These are phyloP conservation scores for Montipora sp. DNA, from an alignment of 64 coral and sea anemone genomes.

Conservation along the genomic window DNA sequence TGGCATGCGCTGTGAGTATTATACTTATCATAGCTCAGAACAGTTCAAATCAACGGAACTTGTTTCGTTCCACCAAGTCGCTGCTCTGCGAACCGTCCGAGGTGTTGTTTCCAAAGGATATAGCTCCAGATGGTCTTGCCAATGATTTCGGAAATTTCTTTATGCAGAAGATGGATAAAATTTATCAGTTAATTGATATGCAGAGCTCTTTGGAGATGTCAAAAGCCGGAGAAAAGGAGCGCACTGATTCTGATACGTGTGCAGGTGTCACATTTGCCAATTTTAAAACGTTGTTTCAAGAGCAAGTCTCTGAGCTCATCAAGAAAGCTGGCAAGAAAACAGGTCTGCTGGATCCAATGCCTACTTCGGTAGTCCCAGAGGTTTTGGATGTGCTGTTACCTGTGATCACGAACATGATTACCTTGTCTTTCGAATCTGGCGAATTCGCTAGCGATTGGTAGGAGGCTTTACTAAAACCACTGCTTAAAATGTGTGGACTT, in stretches of 20 bases:
- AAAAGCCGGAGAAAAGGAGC: not conserved
- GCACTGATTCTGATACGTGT: conserved; percentile 1
- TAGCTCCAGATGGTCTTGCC: conserved; percentile 16
- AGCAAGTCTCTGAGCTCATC: conserved; percentile 40
- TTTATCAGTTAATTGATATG: conserved; percentile 21
- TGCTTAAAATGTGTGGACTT: conserved; percentile 44
- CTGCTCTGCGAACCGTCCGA: conserved; percentile 3
- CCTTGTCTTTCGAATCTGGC: conserved; percentile 37
- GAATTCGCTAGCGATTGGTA: conserved; percentile 16
- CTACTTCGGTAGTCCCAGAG: conserved; percentile 34
- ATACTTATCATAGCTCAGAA: conserved; percentile 15
- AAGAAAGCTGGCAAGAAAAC: conserved; percentile 42
- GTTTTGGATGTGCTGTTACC: conserved; percentile 27
- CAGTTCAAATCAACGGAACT: conserved; percentile 26
- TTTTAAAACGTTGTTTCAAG: conserved; percentile 3
- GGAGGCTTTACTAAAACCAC: conserved; percentile 6
- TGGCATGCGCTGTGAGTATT: no score
- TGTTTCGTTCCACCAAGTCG: conserved; percentile 25
- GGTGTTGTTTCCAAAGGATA: conserved; percentile 7
- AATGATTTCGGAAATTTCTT: conserved; percentile 51
- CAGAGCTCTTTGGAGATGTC: conserved; percentile 17
- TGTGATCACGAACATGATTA: conserved; percentile 34
- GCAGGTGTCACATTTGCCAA: conserved; percentile 7
- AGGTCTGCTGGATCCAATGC: conserved; percentile 44
- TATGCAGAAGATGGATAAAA: conserved; percentile 17